A percentile compares a stretch with the other conserved stretches of the same genome.
These are phyloP conservation scores for Artemia franciscana DNA, from an alignment of 1,140 invertebrate genomes.

Conservation along the genomic window DNA sequence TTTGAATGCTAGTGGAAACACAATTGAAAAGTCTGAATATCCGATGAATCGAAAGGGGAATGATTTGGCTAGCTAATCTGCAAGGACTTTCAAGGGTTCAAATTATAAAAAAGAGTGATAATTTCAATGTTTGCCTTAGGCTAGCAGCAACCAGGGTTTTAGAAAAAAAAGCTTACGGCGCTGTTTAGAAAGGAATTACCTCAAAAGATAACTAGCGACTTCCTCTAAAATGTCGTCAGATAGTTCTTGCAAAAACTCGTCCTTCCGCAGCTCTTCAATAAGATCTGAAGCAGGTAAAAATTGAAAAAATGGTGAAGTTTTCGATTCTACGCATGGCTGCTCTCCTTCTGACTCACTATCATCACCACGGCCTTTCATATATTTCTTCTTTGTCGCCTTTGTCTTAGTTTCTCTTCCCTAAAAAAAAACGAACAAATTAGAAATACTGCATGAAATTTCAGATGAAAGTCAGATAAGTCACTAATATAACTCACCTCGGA, in stretches of 20 bases:
- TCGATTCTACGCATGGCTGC: neutral
- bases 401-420: constrained; percentile 79
- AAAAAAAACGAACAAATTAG: constrained; percentile 4
- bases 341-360: constrained; percentile 23
- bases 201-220: constrained; percentile 20
- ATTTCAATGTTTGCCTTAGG: too few species aligned
- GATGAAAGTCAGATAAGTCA: too few species aligned
- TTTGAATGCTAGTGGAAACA: too few species aligned
- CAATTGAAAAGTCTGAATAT: too few species aligned
- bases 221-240: constrained; percentile 24
- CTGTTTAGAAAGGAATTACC: constrained; percentile 13
- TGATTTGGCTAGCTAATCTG: too few species aligned
- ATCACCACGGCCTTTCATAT: constrained; percentile 29
- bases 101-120: neutral
- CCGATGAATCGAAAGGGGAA: too few species aligned
- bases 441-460: neutral
- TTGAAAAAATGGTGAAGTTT: constrained; percentile 22
- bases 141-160: neutral
- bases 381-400: constrained; percentile 59
- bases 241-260: constrained; percentile 25
- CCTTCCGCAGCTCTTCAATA: constrained; percentile 32
- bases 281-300: constrained; percentile 44
- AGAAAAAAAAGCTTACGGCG: constrained; percentile 1
- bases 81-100: too few species aligned
- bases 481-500: too few species aligned